Conservation (phyloP, 2,113 vertebrate species). For the Saccopteryx leptura region DNA sequence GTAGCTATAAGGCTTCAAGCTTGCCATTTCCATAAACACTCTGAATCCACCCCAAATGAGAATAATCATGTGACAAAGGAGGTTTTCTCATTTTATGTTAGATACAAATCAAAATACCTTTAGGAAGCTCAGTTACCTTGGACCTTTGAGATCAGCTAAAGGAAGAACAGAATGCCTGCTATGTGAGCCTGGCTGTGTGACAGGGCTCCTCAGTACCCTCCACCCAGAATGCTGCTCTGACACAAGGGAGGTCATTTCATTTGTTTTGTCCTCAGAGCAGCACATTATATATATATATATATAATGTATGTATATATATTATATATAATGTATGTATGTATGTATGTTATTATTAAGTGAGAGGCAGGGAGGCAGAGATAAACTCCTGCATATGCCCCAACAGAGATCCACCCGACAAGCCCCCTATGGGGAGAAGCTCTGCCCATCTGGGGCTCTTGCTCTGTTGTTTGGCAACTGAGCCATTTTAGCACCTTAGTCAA, state of each 20-base stretch:
- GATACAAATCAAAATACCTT: not conserved
- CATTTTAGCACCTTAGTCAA: too few species aligned
- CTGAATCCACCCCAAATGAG: not conserved
- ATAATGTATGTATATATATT: too few species aligned
- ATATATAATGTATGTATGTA: too few species aligned
- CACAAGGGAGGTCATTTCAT: not conserved
- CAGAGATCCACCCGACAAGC: too few species aligned
- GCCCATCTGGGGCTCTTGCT: too few species aligned
- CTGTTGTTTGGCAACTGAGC: too few species aligned
- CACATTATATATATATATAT: not conserved
- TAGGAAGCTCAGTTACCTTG: not conserved
- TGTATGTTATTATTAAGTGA: too few species aligned
- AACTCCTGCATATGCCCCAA: too few species aligned
- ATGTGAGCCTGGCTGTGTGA: not conserved
- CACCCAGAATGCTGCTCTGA: not conserved
- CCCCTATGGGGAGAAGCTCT: too few species aligned
- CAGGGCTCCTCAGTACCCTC: too few species aligned
- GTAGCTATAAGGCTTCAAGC: not conserved
- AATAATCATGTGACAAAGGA: not conserved
- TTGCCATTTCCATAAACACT: not conserved
- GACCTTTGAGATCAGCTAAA: not conserved
- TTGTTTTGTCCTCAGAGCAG: not conserved
- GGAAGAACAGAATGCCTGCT: not conserved
- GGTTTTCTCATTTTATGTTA: not conserved
- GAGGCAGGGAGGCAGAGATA: too few species aligned